Percentiles rank a stretch among this genome's conserved stretches.
These are phyloP conservation scores for Serrognathus titanus DNA, from an alignment of 2,888 invertebrate species.

Conservation along the genomic window DNA sequence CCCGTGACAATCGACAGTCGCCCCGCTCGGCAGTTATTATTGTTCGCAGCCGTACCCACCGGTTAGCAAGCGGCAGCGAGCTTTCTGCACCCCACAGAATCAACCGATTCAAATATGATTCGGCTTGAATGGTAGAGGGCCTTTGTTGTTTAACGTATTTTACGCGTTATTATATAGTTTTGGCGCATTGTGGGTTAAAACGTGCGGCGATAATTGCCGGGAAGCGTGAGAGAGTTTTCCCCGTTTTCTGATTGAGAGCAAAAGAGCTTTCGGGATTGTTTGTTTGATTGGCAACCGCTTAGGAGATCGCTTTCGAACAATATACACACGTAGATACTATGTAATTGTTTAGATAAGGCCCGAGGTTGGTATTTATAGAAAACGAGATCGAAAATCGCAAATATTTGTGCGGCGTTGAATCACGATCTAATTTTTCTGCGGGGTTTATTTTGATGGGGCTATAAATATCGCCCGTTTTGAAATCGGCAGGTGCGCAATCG, in stretches of 20 bases:
- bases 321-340: neutral
- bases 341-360: neutral
- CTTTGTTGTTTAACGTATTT: conserved; percentile 19
- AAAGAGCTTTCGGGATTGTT: too few relatives aligned
- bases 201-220: too few relatives aligned
- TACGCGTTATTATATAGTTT: conserved; percentile 13
- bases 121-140: conserved; percentile 10
- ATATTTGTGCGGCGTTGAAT: conserved; percentile 6
- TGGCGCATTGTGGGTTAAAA: too few relatives aligned
- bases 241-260: neutral
- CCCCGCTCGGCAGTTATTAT: conserved; percentile 31
- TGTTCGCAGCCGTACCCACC: conserved; percentile 16
- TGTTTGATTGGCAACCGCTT: too few relatives aligned
- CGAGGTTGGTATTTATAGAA: neutral
- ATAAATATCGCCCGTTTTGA: neutral
- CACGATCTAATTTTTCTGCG: conserved; percentile 12
- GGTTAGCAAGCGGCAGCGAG: neutral
- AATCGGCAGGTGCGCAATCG: conserved; percentile 5
- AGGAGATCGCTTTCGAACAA: neutral
- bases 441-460: conserved; percentile 8
- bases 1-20: conserved; percentile 36
- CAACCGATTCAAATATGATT: conserved; percentile 17
- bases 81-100: conserved; percentile 19
- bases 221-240: too few relatives aligned
- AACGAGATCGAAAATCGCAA: neutral